Evolutionary conservation across 2,797 vertebrate species (phyloP).

Genomic region (Epinephelus malabaricus): DNA sequence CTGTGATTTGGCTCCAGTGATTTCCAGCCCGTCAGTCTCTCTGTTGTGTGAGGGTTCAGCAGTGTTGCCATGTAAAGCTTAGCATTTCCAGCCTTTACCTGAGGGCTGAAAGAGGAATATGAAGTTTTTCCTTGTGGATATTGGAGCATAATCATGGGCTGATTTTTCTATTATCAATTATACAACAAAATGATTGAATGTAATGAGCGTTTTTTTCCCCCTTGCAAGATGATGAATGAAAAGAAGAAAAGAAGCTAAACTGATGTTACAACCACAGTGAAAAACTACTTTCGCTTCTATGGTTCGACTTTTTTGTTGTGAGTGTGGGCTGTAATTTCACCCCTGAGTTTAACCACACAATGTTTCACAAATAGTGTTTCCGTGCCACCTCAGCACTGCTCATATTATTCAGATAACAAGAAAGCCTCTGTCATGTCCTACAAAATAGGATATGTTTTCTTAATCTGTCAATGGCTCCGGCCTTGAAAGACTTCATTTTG

Average conservation of each 20-base stretch:
- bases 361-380: slow-evolving; percentile 70
- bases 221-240: slow-evolving; percentile 29
- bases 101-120: slow-evolving; percentile 4
- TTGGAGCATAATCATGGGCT: slow-evolving; percentile 23
- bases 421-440: slow-evolving; percentile 74
- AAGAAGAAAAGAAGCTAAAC: slow-evolving; percentile 12
- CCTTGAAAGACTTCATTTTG: slow-evolving; percentile 83
- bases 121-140: slow-evolving; percentile 14
- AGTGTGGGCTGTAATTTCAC: slow-evolving; percentile 66
- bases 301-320: slow-evolving; percentile 45
- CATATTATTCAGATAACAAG: slow-evolving; percentile 83
- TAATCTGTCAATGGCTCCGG: slow-evolving; percentile 81
- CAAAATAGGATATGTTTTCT: slow-evolving; percentile 83
- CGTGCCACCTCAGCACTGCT: slow-evolving; percentile 76
- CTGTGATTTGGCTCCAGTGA: slow-evolving; percentile 77
- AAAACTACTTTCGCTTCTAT: slow-evolving; percentile 50
- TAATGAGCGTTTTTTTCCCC: slow-evolving; percentile 16
- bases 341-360: slow-evolving; percentile 65
- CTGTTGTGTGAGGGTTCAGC: slow-evolving; percentile 45
- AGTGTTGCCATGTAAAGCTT: slow-evolving; percentile 44
- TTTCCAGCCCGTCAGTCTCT: slow-evolving; percentile 69
- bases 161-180: slow-evolving; percentile 45
- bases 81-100: slow-evolving; percentile 26
- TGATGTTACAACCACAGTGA: slow-evolving; percentile 20
- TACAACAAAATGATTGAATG: slow-evolving; percentile 37